A percentile compares a stretch with the other conserved stretches of the same genome.
Conservation (phyloP, 2,797 vertebrate genomes). For the Chromobotia macracanthus region DNA sequence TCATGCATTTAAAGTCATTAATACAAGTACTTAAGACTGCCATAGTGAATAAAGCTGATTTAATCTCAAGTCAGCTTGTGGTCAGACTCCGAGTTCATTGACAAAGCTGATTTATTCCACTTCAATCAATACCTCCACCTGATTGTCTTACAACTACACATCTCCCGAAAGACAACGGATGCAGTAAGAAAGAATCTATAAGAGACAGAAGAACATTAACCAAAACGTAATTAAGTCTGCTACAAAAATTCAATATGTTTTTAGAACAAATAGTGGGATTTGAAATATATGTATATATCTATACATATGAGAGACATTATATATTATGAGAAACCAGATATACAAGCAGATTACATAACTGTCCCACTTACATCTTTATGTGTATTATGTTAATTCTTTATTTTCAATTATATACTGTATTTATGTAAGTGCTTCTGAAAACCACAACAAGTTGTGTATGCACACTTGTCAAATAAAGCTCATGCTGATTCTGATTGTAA, state of each 20-base stretch:
- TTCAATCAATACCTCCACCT: slow-evolving; percentile 41
- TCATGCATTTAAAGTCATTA: slow-evolving; percentile 38
- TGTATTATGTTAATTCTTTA: no score
- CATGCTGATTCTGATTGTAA: no score
- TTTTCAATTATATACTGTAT: no score
- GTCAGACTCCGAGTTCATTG: slow-evolving; percentile 20
- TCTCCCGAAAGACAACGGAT: slow-evolving; percentile 22
- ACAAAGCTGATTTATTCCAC: slow-evolving; percentile 48
- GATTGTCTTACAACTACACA: slow-evolving; percentile 31
- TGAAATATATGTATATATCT: background rate
- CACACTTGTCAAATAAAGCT: no score
- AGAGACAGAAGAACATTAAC: background rate
- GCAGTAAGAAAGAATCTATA: slow-evolving; percentile 41
- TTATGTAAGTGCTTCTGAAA: no score
- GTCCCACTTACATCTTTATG: no score
- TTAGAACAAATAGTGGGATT: no score
- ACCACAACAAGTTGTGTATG: no score
- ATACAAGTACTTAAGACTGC: slow-evolving; percentile 37
- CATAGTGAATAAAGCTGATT: slow-evolving; percentile 35
- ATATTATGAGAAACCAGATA: no score
- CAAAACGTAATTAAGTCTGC: background rate
- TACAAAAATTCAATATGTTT: no score
- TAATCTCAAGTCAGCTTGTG: slow-evolving; percentile 33
- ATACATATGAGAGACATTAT: no score
- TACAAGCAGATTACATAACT: no score